These are phyloP conservation scores for Aphidius colemani DNA, from an alignment of 2,888 invertebrate species.

Conservation along the genomic window DNA sequence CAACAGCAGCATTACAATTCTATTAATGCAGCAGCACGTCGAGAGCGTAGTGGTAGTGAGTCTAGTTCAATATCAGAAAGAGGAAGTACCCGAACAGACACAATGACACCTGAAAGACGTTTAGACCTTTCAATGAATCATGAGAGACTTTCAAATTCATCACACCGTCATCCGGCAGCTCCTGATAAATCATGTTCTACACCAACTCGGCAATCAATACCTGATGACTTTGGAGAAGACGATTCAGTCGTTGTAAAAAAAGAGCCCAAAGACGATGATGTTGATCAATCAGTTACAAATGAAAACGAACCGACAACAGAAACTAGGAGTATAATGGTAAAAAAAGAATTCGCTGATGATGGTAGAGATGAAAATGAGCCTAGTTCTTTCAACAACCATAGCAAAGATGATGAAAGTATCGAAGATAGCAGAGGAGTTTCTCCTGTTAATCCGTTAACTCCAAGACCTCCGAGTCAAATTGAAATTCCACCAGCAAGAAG, in stretches of 20 bases:
- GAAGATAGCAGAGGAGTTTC: slow-evolving; percentile 56
- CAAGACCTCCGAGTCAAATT: slow-evolving; percentile 63
- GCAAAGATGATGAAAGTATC: slow-evolving; percentile 52
- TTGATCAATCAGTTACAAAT: slow-evolving; percentile 59
- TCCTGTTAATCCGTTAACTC: slow-evolving; percentile 59
- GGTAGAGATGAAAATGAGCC: slow-evolving; percentile 59
- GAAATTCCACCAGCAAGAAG: slow-evolving; percentile 62
- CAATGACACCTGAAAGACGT: slow-evolving; percentile 81
- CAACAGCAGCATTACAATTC: slow-evolving; percentile 64
- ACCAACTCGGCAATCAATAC: slow-evolving; percentile 60
- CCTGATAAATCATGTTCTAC: slow-evolving; percentile 71
- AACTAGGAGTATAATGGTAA: slow-evolving; percentile 64
- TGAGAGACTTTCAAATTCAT: slow-evolving; percentile 47
- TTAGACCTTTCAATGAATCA: slow-evolving; percentile 62
- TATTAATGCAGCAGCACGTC: slow-evolving; percentile 61
- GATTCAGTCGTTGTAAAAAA: slow-evolving; percentile 65
- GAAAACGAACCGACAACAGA: slow-evolving; percentile 60
- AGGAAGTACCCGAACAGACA: slow-evolving; percentile 79
- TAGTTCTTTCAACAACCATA: slow-evolving; percentile 44
- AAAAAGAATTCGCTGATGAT: slow-evolving; percentile 69
- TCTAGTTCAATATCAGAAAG: slow-evolving; percentile 86
- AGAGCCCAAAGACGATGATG: slow-evolving; percentile 61
- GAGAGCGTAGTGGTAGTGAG: slow-evolving; percentile 86
- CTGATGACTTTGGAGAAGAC: slow-evolving; percentile 63
- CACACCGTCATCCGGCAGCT: slow-evolving; percentile 69